These are phyloP conservation scores for Trinorchestia longiramus DNA, from an alignment of 1,140 invertebrate species.

Conservation along the genomic window DNA sequence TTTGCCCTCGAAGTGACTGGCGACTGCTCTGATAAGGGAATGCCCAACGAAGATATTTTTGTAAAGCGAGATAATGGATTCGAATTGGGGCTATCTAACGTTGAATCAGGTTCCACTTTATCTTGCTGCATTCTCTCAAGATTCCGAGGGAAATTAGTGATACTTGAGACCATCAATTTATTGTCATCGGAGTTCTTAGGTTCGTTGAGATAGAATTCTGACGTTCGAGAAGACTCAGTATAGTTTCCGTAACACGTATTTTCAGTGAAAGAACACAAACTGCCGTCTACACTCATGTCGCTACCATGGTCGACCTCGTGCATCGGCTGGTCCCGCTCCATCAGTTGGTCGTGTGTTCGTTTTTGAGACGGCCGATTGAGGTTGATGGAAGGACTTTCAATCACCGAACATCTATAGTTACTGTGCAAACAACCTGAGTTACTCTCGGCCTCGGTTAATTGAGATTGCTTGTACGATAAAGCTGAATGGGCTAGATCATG, in stretches of 20 bases:
- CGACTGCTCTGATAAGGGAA: constrained; percentile 17
- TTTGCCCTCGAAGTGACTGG: neutral
- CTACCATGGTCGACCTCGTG: neutral
- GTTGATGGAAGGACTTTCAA: neutral
- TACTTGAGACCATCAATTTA: neutral
- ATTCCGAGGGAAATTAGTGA: neutral
- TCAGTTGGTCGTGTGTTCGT: constrained; percentile 9
- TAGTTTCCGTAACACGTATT: neutral
- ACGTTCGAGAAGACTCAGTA: constrained; percentile 3
- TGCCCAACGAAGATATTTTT: constrained; percentile 13
- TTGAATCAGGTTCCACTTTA: constrained; percentile 19
- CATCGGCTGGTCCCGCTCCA: neutral
- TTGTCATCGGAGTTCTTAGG: neutral
- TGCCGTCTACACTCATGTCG: neutral
- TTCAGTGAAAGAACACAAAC: neutral
- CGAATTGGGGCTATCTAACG: constrained; percentile 23
- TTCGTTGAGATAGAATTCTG: neutral
- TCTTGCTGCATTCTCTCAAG: neutral
- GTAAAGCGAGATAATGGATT: constrained; percentile 16
- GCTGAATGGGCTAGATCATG: neutral
- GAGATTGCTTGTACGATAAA: neutral
- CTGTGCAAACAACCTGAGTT: neutral
- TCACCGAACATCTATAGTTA: neutral
- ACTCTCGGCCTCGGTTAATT: neutral
- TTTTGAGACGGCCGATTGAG: neutral